Evolutionary conservation across 2,797 vertebrate species (phyloP), one percentile per base, ranked within the genome.

Genomic region (Numenius phaeopus): DNA sequence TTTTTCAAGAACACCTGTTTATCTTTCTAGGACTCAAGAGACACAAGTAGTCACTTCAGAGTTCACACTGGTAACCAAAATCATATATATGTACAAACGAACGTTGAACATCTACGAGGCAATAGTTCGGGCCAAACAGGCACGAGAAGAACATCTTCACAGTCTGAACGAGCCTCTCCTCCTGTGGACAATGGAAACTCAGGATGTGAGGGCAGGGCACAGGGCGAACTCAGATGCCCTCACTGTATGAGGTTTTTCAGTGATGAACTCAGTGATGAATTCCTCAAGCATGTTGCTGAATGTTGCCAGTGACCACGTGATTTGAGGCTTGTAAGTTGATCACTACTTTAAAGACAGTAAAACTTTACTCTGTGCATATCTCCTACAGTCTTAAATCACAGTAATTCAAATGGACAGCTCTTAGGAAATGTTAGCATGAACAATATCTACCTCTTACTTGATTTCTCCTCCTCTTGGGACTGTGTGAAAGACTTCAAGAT

Each of bases 211-310:
- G 76, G 40, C 49, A 95, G 96, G 14, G 98, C 95, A 5, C 96
- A 98, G 72, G 98, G 98, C 6, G 98, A 99, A 77, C 98, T 99
- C 2, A 98, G 99, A 98, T 99, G 99, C 72, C 99, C 99, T 2
- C 98, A 97, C 1, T 99, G 99, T 93, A 96, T 98, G 76, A 98
- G 95, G 90, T 97, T 95, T 64, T 99, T 99, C 89, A 96, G 97
- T 1, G 99, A 99, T 22, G 98, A 98, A 39, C 98, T 98, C 22
- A 86, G 98, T 1, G 98, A 98, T 16, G 99, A 99, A 95, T 99
- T 99, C 97, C 97, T 99, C 64, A 98, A 98, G 83, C 99, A 99
- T 1, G 98, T 99, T 83, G 97, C 98, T 4, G 99, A 99, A 90
- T 99, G 99, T 85, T 98, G 98, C 82, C 98, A 98, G 91, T 98